Conservation (phyloP, 64 coral and sea anemone genomes). For the Trachythela sp. region DNA sequence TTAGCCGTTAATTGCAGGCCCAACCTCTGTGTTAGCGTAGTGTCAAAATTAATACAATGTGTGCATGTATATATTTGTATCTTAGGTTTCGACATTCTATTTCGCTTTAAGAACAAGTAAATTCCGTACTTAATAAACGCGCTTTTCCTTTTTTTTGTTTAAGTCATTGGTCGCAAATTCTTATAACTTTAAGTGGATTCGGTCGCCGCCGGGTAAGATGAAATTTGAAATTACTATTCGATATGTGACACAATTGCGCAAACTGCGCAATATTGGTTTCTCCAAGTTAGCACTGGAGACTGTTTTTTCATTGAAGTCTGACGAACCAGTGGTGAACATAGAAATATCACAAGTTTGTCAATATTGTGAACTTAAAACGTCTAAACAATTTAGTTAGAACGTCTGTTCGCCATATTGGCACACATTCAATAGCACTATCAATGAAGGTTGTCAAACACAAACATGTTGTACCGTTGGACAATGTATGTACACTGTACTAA, state of each 20-base stretch:
- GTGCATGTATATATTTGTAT: not conserved
- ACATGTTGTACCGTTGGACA: not conserved
- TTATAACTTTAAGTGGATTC: not conserved
- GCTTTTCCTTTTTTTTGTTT: not conserved
- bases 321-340: too few relatives aligned
- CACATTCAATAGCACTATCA: not conserved
- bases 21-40: not conserved
- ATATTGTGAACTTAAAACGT: not conserved
- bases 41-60: not conserved
- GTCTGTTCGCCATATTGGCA: not conserved
- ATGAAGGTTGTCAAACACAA: not conserved
- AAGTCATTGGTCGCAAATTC: not conserved
- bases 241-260: not conserved
- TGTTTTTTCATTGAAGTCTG: too few relatives aligned
- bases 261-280: not conserved
- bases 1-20: not conserved
- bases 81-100: too few relatives aligned
- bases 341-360: not conserved
- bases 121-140: not conserved
- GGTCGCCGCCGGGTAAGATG: not conserved
- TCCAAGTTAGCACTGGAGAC: too few relatives aligned
- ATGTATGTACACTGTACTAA: not conserved
- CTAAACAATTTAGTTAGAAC: not conserved
- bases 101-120: not conserved
- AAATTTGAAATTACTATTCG: slow-evolving; percentile 1